Evolutionary conservation across 2,888 invertebrate genomes (phyloP), one percentile per base, ranked within the genome.

Genomic region (Empis livida): DNA sequence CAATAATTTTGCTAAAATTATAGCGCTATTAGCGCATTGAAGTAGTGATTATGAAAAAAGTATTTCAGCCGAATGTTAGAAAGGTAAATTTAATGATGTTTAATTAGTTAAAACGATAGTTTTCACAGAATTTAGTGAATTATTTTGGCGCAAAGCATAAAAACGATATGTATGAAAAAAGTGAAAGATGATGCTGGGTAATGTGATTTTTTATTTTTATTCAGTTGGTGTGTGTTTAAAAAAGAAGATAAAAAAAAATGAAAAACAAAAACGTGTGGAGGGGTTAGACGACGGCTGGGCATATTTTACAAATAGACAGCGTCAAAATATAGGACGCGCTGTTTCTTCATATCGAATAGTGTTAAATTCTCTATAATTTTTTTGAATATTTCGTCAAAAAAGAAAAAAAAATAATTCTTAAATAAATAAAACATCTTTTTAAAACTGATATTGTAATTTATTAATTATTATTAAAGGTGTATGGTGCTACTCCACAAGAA

Each of bases 31-130:
- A 27, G 23, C 23, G 23, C 23, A 27, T 27, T 27, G 23, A 27
- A 27, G 9, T 27, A 27, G 23, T 27, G 23, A 51, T 48, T 49
- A 55, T 55, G 54, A 55, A 55, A 52, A 53, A 49, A 51, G 50
- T 43, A 43, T 38, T 50, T 48, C 53, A 52, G 39, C 48, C 53
- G 39, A 52, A 49, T 47, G 48, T 52, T 40, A 48, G 52, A 51
- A 55, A 55, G 54, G 54, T 55, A 52, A 50, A 52, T 43, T 46
- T 37, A 38, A 16, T 32, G 37, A 49, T 48, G 47, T 43, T 37
- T 42, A 43, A 14, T 42, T 13, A 30, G 23, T 27, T 31, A 41
- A 42, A 48, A 44, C 20, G 11, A 13, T 39, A 30, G 23, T 30
- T 45, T 31, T 43, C 14, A 20, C 15, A 44, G 40, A 37, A 37